Evolutionary conservation across 2,888 invertebrate species (phyloP), one percentile per base, ranked within the genome.

Genomic region (Orchesella flavescens): DNA sequence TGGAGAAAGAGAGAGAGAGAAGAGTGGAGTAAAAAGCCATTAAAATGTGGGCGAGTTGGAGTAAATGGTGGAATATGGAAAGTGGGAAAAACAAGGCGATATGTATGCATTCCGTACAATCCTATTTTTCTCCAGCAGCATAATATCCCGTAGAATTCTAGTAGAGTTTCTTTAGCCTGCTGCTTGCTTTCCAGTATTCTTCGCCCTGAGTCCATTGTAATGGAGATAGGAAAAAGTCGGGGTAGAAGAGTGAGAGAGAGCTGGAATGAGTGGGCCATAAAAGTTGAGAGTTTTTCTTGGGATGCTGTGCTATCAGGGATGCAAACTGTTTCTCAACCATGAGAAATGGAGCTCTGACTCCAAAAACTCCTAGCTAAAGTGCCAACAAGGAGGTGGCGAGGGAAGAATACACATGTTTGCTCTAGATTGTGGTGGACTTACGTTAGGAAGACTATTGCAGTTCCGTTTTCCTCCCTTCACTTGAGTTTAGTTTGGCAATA

Each of bases 81-180:
- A 15, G 53, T 46, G 21, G 43, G 65, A 65, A 65, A 49, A 69
- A 69, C 13, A 19, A 69, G 69, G 17, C 69, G 69, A 69, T 69
- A 69, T 69, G 69, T 69, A 69, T 69, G 69, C 69, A 69, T 69
- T 69, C 53, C 69, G 23, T 66, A 44, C 15, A n/a, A 66, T 44
- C 44, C 7, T 34, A 34, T 34, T 34, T 34, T 34, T 7, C 34
- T 34, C 53, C 15, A n/a, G 53, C 15, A n/a, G 53, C 53, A 53
- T 53, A n/a, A 17, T 17, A 53, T 53, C 17, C 34, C 34, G 34
- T 34, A 34, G 34, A 34, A 34, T 2, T 34, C 4, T 13, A n/a
- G 21, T 21, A 17, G 59, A 21, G 12, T 34, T 34, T 65, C 21
- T 65, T 10, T n/a, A 53, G 53, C 13, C 13, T 53, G 3, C 34